Conservation (phyloP, 2,888 invertebrate species). For the Rosalia funebris region DNA sequence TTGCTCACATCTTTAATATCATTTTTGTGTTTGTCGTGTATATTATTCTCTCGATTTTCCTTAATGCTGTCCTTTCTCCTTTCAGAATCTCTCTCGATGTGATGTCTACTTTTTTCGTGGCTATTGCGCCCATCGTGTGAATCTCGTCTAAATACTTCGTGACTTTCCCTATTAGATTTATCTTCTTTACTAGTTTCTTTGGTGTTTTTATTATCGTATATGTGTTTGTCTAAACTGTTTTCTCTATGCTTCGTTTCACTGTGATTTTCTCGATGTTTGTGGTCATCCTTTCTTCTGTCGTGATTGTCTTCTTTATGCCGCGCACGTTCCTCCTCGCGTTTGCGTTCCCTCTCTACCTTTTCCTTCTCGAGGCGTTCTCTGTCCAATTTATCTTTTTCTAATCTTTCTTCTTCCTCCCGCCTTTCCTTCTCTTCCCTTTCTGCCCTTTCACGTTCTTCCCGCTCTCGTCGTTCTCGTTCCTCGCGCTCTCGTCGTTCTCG, state of each 20-base stretch:
- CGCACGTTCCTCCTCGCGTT: constrained; percentile 57
- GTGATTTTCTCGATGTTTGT: constrained; percentile 67
- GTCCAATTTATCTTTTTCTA: constrained; percentile 58
- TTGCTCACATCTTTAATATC: constrained; percentile 45
- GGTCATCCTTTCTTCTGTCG: constrained; percentile 65
- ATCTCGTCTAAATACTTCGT: constrained; percentile 44
- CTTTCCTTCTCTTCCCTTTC: constrained; percentile 58
- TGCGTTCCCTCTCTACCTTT: constrained; percentile 55
- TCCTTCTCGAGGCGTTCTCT: constrained; percentile 59
- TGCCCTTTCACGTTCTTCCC: constrained; percentile 50
- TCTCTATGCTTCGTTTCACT: constrained; percentile 59
- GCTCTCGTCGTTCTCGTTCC: constrained; percentile 53
- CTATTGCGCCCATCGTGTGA: constrained; percentile 36
- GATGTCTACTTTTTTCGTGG: constrained; percentile 53
- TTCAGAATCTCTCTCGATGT: constrained; percentile 62
- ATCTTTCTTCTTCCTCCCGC: constrained; percentile 43
- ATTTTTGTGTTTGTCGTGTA: constrained; percentile 65
- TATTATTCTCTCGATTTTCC: constrained; percentile 66
- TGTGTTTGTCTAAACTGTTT: constrained; percentile 54
- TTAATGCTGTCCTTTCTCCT: constrained; percentile 63
- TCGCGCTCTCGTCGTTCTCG: constrained; percentile 53
- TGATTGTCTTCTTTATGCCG: constrained; percentile 62
- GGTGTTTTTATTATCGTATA: constrained; percentile 57
- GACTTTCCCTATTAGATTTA: constrained; percentile 43
- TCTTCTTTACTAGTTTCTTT: constrained; percentile 64